phyloP scores from a whole-genome alignment of 1,140 invertebrate species.

The Berghia stephanieae region DNA sequence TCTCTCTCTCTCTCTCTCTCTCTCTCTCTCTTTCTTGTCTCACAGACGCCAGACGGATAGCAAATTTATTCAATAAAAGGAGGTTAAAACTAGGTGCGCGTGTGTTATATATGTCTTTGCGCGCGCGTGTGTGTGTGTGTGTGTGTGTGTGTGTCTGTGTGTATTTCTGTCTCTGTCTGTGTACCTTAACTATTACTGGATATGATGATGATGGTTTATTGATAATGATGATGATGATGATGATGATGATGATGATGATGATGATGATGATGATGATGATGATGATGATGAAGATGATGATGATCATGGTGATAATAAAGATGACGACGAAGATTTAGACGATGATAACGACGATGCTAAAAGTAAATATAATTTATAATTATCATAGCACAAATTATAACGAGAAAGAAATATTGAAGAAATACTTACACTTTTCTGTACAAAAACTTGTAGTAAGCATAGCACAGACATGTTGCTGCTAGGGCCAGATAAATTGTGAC shows the following conservation, averaged over 20 bases:
- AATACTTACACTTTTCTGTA: slow-evolving; percentile 35
- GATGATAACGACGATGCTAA: neutral
- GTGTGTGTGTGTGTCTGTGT: too few species aligned
- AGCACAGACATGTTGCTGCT: slow-evolving; percentile 32
- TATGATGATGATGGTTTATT: too few species aligned
- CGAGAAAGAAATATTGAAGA: neutral
- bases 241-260: neutral
- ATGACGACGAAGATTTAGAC: neutral
- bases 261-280: neutral
- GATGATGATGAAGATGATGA: neutral
- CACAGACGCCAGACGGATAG: too few species aligned
- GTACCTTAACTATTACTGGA: too few species aligned
- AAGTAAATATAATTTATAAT: slow-evolving; percentile 15
- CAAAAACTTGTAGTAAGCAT: slow-evolving; percentile 53
- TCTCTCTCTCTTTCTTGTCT: neutral
- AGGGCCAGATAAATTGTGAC: slow-evolving; percentile 46
- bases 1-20: too few species aligned
- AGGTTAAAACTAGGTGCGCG: too few species aligned
- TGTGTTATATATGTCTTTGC: too few species aligned
- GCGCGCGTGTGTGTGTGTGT: too few species aligned
- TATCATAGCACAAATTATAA: slow-evolving; percentile 8
- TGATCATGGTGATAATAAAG: neutral
- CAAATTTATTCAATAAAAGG: too few species aligned
- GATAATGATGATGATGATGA: neutral
- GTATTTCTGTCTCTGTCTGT: too few species aligned